These are phyloP conservation scores for Macrophya alboannulata DNA, from an alignment of 2,888 invertebrate species.

Conservation along the genomic window DNA sequence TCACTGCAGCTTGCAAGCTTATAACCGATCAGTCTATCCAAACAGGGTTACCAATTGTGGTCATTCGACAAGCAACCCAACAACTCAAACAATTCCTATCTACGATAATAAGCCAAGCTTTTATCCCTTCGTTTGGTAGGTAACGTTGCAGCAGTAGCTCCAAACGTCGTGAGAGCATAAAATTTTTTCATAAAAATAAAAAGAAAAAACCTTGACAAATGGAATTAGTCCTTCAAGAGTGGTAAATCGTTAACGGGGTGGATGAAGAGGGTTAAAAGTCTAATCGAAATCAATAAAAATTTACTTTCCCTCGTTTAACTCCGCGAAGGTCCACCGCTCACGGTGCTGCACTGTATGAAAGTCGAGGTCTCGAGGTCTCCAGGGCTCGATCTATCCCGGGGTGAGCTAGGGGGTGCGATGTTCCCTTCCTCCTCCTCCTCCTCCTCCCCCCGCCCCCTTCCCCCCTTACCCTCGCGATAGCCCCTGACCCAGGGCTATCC, in stretches of 20 bases:
- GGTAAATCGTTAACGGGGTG: slow-evolving; percentile 2
- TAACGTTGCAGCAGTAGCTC: not conserved
- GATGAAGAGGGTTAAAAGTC: slow-evolving; percentile 58
- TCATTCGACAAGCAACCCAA: not conserved
- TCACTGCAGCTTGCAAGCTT: not conserved
- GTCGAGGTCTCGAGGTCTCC: slow-evolving; percentile 75
- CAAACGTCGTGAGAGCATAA: not conserved
- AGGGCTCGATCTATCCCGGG: slow-evolving; percentile 78
- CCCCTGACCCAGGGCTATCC: slow-evolving; percentile 79
- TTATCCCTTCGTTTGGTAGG: not conserved
- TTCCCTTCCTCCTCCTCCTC: not conserved
- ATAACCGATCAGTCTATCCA: not conserved
- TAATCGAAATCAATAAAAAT: slow-evolving; percentile 78
- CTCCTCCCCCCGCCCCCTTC: not conserved
- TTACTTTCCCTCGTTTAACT: slow-evolving; percentile 64
- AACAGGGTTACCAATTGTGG: not conserved
- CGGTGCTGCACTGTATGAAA: slow-evolving; percentile 69
- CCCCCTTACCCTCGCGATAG: slow-evolving; percentile 70
- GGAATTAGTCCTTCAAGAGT: slow-evolving; percentile 3
- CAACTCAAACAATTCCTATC: not conserved
- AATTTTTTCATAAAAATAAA: not conserved
- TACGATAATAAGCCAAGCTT: not conserved
- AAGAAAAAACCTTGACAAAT: not conserved
- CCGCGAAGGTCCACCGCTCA: slow-evolving; percentile 31
- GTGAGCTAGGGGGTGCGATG: slow-evolving; percentile 54